Base-by-base conservation (phyloP, 2,113 vertebrate species). In the Cyprinodon brontotheroides region DNA sequence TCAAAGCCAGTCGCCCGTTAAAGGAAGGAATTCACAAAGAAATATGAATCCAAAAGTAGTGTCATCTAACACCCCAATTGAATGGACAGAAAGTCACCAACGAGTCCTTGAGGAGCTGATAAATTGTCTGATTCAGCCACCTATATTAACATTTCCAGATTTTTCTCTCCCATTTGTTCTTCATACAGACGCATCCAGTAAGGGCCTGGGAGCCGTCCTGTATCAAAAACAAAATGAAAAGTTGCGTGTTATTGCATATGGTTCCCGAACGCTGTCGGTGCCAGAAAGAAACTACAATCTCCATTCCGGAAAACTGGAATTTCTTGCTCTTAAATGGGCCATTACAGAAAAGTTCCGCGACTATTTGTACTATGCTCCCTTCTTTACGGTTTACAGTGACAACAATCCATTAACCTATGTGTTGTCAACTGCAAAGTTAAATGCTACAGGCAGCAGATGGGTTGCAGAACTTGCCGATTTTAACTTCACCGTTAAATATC, bases 121-220 rank as follows among this genome's bases (percentile, higher is more conserved):
- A n/a, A 11, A 72, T 36, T 63, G 15, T 43, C 39, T 60, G 20
- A 59, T 41, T 29, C 20, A 43, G 20, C 53, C 53, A 63, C 39
- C 39, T 13, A 43, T 70, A 14, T 13, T 70, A 13, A 12, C 10
- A 9, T 70, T 70, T 39, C 53, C 68, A 29, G 68, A 70, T 39
- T 70, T 59, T 20, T 38, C 41, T 12, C 29, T 63, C 39, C 36
- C 36, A 14, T 72, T 64, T 1, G 47, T 50, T 37, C 36, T 64
- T 7, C 61, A 72, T 20, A 72, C 70, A 14, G 70, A 72, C 37
- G 70, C 61, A 0, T 72, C 70, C 20, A 63, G 61, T 17, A 72
- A 39, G 9, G 70, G 70, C 7, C 43, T 72, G 0, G 45, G 45
- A 8, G 61, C 37, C 8, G 45, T 15, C 4, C 7, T 72, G 29